Percentiles rank a stretch among this genome's conserved stretches.
Evolutionary conservation across 2,113 vertebrate genomes (phyloP).

Genomic region (Ornithorhynchus anatinus): DNA sequence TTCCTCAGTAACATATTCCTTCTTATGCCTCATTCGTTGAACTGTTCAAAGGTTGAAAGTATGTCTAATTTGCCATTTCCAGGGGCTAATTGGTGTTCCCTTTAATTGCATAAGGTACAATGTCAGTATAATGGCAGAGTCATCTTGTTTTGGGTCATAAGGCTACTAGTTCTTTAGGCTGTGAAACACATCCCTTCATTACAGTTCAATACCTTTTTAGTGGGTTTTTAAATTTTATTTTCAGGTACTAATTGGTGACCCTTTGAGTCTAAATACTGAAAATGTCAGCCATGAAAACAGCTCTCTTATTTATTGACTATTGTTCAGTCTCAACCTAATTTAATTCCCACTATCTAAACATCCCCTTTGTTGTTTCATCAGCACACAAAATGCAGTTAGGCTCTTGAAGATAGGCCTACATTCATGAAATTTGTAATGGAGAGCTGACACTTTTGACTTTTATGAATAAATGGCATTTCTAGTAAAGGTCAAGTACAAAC

Average conservation of each 20-base stretch:
- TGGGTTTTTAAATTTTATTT: conserved; percentile 49
- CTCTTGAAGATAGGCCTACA: not conserved
- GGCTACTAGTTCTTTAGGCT: conserved; percentile 21
- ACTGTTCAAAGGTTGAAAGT: conserved; percentile 30
- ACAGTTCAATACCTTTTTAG: conserved; percentile 31
- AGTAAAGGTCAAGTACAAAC: not conserved
- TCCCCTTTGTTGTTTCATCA: conserved; percentile 14
- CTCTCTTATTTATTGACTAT: conserved; percentile 13
- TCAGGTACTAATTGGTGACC: conserved; percentile 30
- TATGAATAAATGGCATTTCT: conserved; percentile 5
- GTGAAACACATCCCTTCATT: conserved; percentile 30
- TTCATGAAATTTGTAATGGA: not conserved
- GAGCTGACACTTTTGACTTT: not conserved
- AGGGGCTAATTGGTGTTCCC: conserved; percentile 42
- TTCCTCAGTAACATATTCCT: conserved; percentile 9
- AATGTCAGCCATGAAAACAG: conserved; percentile 27
- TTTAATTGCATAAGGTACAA: conserved; percentile 43
- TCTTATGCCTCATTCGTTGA: conserved; percentile 31
- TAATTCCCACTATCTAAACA: conserved; percentile 16
- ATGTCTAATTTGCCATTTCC: conserved; percentile 40
- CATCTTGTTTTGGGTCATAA: conserved; percentile 37
- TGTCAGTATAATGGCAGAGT: conserved; percentile 42
- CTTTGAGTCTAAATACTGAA: conserved; percentile 38
- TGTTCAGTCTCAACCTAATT: conserved; percentile 20
- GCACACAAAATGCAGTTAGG: not conserved